Evolutionary conservation across 1,140 invertebrate species (phyloP).

Genomic region (Rhopalosiphum padi): DNA sequence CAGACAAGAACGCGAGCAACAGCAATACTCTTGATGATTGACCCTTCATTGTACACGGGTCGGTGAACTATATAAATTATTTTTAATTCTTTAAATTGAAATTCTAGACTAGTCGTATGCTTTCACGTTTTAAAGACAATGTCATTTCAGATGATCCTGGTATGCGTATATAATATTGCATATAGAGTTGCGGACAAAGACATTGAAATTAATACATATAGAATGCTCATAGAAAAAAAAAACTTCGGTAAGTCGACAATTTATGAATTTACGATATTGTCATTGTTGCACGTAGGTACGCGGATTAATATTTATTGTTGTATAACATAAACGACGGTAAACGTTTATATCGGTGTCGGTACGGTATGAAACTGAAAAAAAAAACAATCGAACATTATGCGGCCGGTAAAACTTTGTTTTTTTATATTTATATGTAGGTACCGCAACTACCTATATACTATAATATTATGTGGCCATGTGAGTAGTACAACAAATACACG

Average conservation of each 20-base stretch:
- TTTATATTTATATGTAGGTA: background rate
- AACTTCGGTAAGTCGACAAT: background rate
- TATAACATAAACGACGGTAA: background rate
- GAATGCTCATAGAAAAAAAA: background rate
- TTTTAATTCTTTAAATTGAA: slow-evolving; percentile 12
- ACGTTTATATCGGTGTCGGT: background rate
- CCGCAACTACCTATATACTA: background rate
- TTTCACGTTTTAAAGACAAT: background rate
- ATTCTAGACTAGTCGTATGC: background rate
- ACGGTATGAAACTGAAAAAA: background rate
- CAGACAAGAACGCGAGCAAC: slow-evolving; percentile 23
- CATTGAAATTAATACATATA: slow-evolving; percentile 18
- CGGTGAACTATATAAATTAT: slow-evolving; percentile 33
- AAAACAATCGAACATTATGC: background rate
- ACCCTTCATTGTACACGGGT: slow-evolving; percentile 25
- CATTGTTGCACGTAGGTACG: background rate
- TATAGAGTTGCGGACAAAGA: background rate
- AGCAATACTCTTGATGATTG: background rate
- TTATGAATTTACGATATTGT: background rate
- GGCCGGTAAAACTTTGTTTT: background rate
- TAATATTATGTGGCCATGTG: background rate
- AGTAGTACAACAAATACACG: background rate
- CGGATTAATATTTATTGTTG: background rate
- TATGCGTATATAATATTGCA: background rate
- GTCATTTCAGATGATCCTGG: background rate